Evolutionary conservation across 2,888 invertebrate genomes (phyloP), one percentile per base, ranked within the genome.

Genomic region (Mythimna vitellina): DNA sequence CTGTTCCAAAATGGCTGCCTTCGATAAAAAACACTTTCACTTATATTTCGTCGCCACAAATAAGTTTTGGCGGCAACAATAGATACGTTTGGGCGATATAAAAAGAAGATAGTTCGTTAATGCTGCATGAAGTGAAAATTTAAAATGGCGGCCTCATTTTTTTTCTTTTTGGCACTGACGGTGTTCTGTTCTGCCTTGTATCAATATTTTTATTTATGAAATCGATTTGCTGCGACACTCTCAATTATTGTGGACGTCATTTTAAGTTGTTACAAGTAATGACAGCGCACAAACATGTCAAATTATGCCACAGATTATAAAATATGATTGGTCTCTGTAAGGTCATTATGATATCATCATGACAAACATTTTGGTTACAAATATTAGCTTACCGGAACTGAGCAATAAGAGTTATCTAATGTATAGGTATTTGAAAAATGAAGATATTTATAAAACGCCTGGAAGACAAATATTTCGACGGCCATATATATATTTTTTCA

Each of bases 11-110:
- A 89, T 88, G 85, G 85, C 87, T 78, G 82, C 57, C 67, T 67
- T 67, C 70, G 81, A 81, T 79, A 86, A 83, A 87, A 85, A 87
- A 84, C 85, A 92, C 94, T 95, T 95, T 94, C 94, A 91, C 95
- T 88, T 77, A 76, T 83, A 89, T 88, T 88, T 87, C 89, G 89
- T 91, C 88, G 86, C 87, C 84, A 85, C 88, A 83, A 85, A 86
- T 86, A 80, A 83, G 82, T 88, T 89, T 86, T 86, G 81, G 32
- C 73, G 79, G 60, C 81, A 86, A 92, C 90, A 92, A 92, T 91
- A 76, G 85, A 88, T 90, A 90, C 90, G 90, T 91, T 92, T 92
- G 88, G 91, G 89, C 86, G 92, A 86, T 87, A 89, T 90, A 91
- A 89, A 89, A 81, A 70, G 78, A 89, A 85, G 91, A 91, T 90